Evolutionary conservation across 2,888 invertebrate species (phyloP).

Genomic region (Acleris holmiana): DNA sequence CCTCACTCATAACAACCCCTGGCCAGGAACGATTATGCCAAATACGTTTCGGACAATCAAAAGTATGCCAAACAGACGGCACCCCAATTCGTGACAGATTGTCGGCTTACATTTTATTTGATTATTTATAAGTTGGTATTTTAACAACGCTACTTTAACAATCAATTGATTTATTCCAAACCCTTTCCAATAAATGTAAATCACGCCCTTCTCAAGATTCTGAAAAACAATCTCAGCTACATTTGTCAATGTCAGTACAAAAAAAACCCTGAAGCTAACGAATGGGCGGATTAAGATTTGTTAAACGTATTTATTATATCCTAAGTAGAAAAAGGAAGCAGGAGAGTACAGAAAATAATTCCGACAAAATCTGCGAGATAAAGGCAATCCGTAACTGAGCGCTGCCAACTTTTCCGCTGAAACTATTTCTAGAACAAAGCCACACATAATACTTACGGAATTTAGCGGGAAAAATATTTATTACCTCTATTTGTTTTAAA

Average conservation of each 20-base stretch:
- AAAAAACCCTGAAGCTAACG: constrained; percentile 10
- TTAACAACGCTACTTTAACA: background rate
- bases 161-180: constrained; percentile 3
- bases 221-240: constrained; percentile 2
- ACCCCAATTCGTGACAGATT: too few relatives aligned
- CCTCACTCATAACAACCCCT: too few relatives aligned
- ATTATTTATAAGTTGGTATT: background rate
- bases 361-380: background rate
- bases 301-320: background rate
- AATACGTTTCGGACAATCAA: too few relatives aligned
- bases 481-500: too few relatives aligned
- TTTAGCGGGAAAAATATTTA: too few relatives aligned
- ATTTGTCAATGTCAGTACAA: constrained; percentile 19
- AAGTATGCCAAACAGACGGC: too few relatives aligned
- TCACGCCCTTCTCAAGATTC: background rate
- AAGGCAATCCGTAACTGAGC: too few relatives aligned
- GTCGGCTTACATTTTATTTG: too few relatives aligned
- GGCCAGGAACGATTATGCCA: too few relatives aligned
- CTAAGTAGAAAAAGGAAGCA: background rate
- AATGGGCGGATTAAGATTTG: constrained; percentile 10
- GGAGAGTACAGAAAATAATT: background rate
- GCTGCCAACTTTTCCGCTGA: too few relatives aligned
- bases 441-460: too few relatives aligned
- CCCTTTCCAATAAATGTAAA: constrained; percentile 14
- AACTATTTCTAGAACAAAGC: too few relatives aligned